These are phyloP conservation scores for Chloroceryle inda DNA, from an alignment of 2,797 vertebrate genomes.

Conservation along the genomic window DNA sequence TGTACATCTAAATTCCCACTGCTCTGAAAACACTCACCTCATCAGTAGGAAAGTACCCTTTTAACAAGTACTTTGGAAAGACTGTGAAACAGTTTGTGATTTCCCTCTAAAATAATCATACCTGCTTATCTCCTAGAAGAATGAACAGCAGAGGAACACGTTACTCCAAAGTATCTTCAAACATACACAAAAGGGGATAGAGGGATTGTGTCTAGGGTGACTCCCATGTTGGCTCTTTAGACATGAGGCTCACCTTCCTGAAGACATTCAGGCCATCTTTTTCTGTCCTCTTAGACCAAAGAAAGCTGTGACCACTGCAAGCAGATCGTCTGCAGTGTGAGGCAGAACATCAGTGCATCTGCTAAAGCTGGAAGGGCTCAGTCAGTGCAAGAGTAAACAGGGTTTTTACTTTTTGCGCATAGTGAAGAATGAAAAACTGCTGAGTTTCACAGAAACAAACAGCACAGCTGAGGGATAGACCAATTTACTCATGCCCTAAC, in stretches of 20 bases:
- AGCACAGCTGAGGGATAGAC: neutral
- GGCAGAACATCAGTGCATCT: neutral
- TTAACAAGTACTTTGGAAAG: neutral
- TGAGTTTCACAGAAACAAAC: neutral
- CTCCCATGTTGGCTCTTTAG: neutral
- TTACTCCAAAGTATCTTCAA: neutral
- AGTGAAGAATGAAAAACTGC: neutral
- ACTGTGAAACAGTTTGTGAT: neutral
- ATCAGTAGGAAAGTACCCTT: neutral
- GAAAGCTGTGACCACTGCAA: accelerated
- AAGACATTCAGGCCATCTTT: neutral
- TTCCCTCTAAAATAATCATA: neutral
- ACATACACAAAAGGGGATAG: neutral
- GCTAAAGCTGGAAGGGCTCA: neutral
- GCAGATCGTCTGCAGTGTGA: neutral
- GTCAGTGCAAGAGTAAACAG: accelerated
- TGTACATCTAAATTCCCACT: neutral
- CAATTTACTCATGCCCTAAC: neutral
- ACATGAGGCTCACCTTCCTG: neutral
- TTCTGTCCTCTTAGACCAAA: neutral
- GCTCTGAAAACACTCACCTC: neutral
- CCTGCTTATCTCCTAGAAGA: neutral
- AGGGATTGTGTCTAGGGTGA: neutral
- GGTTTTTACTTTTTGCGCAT: neutral
- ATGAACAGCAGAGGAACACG: neutral